Evolutionary conservation across 2,113 vertebrate genomes (phyloP).

Genomic region (Ammodramus savannarum): DNA sequence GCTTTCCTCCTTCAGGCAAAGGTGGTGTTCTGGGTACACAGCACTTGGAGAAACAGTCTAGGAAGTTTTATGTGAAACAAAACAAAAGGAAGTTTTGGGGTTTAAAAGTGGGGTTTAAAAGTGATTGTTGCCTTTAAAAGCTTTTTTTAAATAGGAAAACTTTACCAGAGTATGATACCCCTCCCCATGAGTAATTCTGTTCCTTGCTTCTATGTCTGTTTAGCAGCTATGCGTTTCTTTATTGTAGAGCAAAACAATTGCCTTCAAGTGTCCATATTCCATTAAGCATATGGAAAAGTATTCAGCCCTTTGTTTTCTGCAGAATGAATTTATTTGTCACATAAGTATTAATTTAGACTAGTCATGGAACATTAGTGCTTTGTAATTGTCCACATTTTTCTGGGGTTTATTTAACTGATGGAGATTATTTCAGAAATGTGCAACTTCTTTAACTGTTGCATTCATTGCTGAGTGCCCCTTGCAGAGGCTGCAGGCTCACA

Average conservation of each 20-base stretch:
- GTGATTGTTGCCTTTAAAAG: background rate
- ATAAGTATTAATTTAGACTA: slow-evolving; percentile 30
- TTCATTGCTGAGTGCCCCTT: background rate
- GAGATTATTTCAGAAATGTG: slow-evolving; percentile 19
- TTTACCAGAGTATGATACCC: background rate
- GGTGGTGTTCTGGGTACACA: background rate
- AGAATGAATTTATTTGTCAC: slow-evolving; percentile 44
- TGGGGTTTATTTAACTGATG: background rate
- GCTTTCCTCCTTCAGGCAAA: background rate
- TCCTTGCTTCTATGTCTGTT: background rate
- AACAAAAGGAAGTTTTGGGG: background rate
- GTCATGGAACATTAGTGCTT: slow-evolving; percentile 32
- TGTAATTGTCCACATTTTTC: slow-evolving; percentile 38
- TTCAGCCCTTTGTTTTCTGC: slow-evolving; percentile 35
- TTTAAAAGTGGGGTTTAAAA: background rate
- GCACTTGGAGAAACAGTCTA: background rate
- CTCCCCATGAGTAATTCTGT: background rate
- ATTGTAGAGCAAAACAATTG: slow-evolving; percentile 33
- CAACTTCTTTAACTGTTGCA: background rate
- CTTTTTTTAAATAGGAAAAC: background rate
- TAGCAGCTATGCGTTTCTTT: background rate
- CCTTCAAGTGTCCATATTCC: slow-evolving; percentile 24
- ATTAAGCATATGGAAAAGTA: slow-evolving; percentile 44
- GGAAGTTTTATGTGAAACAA: background rate
- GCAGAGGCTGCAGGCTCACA: background rate